Conservation (phyloP, 2,113 vertebrate genomes). For the Parotia lawesii region DNA sequence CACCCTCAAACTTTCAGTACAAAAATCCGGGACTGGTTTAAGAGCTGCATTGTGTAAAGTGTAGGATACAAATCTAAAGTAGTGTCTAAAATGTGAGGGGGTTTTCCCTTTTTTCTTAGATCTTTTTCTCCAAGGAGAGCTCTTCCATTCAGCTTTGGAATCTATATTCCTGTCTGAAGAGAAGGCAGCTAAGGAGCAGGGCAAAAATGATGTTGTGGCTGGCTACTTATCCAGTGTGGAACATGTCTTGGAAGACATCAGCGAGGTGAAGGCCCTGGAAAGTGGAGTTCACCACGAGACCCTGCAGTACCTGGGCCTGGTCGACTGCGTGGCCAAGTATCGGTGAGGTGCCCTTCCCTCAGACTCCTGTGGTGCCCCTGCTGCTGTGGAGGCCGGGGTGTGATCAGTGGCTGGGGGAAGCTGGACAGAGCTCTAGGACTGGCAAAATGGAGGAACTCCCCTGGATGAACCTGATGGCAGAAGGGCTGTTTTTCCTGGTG, state of each 20-base stretch:
- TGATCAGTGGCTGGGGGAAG: background rate
- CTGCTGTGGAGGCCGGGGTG: fast-evolving
- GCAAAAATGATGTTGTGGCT: conserved; percentile 3
- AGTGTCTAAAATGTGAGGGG: background rate
- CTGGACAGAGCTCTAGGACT: background rate
- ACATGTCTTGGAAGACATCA: conserved; percentile 80
- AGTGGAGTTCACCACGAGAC: conserved; percentile 83
- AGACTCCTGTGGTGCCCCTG: background rate
- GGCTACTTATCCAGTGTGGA: conserved; percentile 85
- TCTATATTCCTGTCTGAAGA: conserved; percentile 65
- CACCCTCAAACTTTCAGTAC: background rate
- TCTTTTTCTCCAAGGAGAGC: conserved; percentile 85
- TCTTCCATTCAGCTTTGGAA: conserved; percentile 86
- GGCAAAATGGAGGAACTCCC: background rate
- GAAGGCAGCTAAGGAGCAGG: background rate
- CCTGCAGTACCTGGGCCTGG: conserved; percentile 84
- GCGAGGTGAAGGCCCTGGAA: conserved; percentile 83
- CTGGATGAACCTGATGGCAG: background rate
- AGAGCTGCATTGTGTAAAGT: background rate
- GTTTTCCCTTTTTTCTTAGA: conserved; percentile 69
- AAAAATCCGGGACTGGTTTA: background rate
- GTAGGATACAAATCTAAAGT: background rate
- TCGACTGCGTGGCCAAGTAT: conserved; percentile 92
- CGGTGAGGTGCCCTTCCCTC: conserved; percentile 72
- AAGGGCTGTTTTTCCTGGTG: background rate